These are phyloP conservation scores for Spongilla lacustris DNA, from an alignment of 37 sponge, comb jelly and placozoan genomes.

Conservation along the genomic window DNA sequence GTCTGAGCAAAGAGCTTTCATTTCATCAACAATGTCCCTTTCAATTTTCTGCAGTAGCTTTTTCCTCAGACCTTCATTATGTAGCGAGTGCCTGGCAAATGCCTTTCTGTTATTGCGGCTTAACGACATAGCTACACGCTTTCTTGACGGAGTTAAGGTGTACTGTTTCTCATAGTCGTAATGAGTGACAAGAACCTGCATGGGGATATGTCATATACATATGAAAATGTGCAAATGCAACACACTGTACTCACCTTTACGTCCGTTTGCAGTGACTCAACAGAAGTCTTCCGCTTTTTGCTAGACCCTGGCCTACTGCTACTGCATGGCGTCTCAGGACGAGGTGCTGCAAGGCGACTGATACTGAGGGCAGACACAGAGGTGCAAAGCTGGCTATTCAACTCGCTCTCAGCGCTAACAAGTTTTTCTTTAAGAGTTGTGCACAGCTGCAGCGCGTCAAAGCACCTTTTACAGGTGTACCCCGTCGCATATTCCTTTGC, in stretches of 20 bases:
- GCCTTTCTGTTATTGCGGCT: not conserved
- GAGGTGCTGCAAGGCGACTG: not conserved
- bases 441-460: not conserved
- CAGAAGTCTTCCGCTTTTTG: not conserved
- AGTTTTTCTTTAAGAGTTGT: not conserved
- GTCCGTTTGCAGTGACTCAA: constrained; percentile 1
- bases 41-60: not conserved
- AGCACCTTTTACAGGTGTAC: not conserved
- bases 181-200: not conserved
- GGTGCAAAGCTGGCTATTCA: constrained; percentile 1
- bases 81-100: constrained; percentile 1
- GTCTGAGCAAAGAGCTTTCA: constrained; percentile 1
- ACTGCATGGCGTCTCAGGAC: constrained; percentile 1
- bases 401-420: not conserved
- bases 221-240: constrained; percentile 1
- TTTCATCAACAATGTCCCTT: not conserved
- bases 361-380: not conserved
- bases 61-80: not conserved
- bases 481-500: not conserved
- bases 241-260: not conserved
- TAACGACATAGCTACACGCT: not conserved
- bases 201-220: not conserved
- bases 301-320: not conserved
- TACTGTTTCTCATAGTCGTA: not conserved
- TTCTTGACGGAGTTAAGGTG: not conserved